Conservation (phyloP, 2,888 invertebrate genomes). For the Leucophenga montana region DNA sequence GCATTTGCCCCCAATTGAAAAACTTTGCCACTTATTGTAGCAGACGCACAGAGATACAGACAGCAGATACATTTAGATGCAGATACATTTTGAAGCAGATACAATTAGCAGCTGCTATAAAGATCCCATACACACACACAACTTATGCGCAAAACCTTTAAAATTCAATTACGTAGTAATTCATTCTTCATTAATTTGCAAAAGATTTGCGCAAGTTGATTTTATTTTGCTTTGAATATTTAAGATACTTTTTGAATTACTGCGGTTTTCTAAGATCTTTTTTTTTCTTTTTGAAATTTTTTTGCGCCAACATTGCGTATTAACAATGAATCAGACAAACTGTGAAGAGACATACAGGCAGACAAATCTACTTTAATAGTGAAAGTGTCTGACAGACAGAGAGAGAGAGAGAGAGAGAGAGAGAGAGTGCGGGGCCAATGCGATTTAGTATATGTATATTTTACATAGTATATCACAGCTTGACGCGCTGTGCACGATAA, state of each 20-base stretch:
- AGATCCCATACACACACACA: too few relatives aligned
- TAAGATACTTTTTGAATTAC: conserved; percentile 4
- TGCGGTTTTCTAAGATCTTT: conserved; percentile 1
- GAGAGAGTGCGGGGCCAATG: too few relatives aligned
- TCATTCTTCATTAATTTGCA: conserved; percentile 27
- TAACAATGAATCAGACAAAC: conserved; percentile 53
- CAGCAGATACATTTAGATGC: neutral
- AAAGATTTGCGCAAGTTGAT: conserved; percentile 18
- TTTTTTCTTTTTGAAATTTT: conserved; percentile 2
- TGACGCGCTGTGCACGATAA: neutral
- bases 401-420: too few relatives aligned
- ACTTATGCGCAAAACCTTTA: neutral
- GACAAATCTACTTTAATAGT: neutral
- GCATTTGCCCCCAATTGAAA: conserved; percentile 22
- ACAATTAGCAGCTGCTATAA: neutral
- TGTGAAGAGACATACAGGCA: conserved; percentile 1
- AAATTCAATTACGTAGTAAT: conserved; percentile 31
- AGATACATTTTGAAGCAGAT: neutral
- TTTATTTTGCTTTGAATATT: conserved; percentile 15
- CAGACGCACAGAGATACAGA: neutral
- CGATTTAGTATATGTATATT: too few relatives aligned
- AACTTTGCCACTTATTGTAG: conserved; percentile 43
- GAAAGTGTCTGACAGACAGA: too few relatives aligned
- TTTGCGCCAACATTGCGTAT: conserved; percentile 53
- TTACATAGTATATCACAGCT: neutral